A percentile compares a stretch with the other conserved stretches of the same genome.
phyloP scores from a whole-genome alignment of 2,797 vertebrate genomes.

The Pelodytes ibericus region DNA sequence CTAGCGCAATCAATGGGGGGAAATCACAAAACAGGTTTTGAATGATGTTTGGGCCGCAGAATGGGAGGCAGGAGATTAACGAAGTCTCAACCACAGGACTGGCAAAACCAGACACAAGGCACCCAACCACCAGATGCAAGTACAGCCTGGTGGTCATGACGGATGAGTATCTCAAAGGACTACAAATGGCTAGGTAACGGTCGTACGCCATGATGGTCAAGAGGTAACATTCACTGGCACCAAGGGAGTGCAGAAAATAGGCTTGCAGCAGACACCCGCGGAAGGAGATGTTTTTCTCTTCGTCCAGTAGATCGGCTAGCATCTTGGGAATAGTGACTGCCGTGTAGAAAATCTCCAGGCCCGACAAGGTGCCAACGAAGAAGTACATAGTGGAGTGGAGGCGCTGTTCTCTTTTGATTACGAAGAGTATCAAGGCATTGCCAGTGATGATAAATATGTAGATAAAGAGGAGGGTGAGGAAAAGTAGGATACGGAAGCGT shows the following conservation, averaged over 20 bases:
- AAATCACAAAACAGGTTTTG: slow-evolving; percentile 77
- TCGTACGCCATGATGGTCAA: slow-evolving; percentile 65
- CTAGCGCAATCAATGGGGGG: slow-evolving; percentile 68
- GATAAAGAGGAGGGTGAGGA: slow-evolving; percentile 56
- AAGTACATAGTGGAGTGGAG: slow-evolving; percentile 63
- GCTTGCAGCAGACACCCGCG: slow-evolving; percentile 63
- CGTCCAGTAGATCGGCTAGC: slow-evolving; percentile 57
- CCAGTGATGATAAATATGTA: slow-evolving; percentile 59
- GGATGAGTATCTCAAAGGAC: slow-evolving; percentile 47
- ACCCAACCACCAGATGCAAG: slow-evolving; percentile 55
- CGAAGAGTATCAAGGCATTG: slow-evolving; percentile 60
- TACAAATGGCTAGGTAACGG: slow-evolving; percentile 63
- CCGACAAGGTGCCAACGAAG: slow-evolving; percentile 58
- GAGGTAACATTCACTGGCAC: slow-evolving; percentile 61
- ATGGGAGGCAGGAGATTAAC: slow-evolving; percentile 70
- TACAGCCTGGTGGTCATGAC: slow-evolving; percentile 62
- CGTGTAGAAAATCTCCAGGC: slow-evolving; percentile 60
- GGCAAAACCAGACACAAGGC: slow-evolving; percentile 58
- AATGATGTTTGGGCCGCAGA: slow-evolving; percentile 71
- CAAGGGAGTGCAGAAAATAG: slow-evolving; percentile 63
- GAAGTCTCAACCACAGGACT: slow-evolving; percentile 61
- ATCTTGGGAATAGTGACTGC: slow-evolving; percentile 62
- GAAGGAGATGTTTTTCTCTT: slow-evolving; percentile 62
- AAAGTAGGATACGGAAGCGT: slow-evolving; percentile 46
- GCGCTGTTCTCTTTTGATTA: slow-evolving; percentile 47